Conservation (phyloP, 1,140 invertebrate genomes). For the Microplitis mediator region DNA sequence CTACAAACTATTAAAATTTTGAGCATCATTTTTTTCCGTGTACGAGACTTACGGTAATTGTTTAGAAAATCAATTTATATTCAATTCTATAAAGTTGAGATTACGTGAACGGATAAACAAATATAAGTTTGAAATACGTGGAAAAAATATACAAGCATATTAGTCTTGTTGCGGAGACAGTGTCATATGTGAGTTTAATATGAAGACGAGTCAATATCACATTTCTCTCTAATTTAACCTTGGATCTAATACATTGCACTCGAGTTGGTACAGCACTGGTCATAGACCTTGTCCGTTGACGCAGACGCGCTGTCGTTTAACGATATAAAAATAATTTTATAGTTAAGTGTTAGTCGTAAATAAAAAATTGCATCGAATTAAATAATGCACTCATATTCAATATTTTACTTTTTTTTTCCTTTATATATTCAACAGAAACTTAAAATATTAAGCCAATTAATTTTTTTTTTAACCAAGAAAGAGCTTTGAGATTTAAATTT, state of each 20-base stretch:
- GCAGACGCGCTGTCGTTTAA: conserved; percentile 35
- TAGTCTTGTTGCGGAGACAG: neutral
- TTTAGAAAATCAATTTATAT: neutral
- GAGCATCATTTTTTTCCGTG: too few species aligned
- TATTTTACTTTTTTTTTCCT: too few species aligned
- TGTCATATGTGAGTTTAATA: neutral
- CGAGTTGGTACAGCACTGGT: conserved; percentile 35
- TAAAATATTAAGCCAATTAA: too few species aligned
- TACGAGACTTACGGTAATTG: too few species aligned
- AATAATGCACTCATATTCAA: neutral
- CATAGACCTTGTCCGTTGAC: conserved; percentile 46
- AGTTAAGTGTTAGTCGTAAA: neutral
- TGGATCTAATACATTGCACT: conserved; percentile 55
- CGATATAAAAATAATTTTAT: conserved; percentile 5
- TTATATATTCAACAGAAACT: too few species aligned
- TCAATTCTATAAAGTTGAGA: conserved; percentile 7
- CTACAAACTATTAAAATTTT: too few species aligned
- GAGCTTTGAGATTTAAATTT: too few species aligned
- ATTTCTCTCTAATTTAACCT: conserved; percentile 53
- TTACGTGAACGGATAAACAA: conserved; percentile 7
- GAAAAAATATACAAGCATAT: neutral
- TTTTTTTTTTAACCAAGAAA: too few species aligned
- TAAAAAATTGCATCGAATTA: neutral
- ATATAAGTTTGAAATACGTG: neutral
- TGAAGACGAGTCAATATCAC: conserved; percentile 17